Evolutionary conservation across 53 echinoderm and acorn worm genomes (phyloP).

Genomic region (Stichopus horrens): DNA sequence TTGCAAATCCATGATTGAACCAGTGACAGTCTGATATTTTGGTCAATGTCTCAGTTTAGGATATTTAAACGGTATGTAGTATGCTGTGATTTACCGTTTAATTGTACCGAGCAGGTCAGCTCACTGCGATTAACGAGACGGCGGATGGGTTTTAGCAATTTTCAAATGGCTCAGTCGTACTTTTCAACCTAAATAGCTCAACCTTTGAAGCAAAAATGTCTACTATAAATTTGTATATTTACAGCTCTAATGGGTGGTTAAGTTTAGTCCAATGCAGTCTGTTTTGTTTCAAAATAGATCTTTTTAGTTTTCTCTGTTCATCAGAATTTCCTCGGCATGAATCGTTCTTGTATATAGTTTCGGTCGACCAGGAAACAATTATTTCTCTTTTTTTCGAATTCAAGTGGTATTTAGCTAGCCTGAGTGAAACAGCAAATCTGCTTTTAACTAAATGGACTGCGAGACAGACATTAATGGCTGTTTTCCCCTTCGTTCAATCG

Average conservation of each 20-base stretch:
- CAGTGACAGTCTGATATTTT: background rate
- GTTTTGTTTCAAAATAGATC: conserved; percentile 34
- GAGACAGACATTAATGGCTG: conserved; percentile 37
- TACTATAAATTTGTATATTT: conserved; percentile 44
- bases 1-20: background rate
- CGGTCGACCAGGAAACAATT: conserved; percentile 5
- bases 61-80: background rate
- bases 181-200: conserved; percentile 22
- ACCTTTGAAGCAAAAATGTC: background rate
- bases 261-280: conserved; percentile 8
- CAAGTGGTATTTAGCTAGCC: conserved; percentile 35
- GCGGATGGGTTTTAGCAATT: conserved; percentile 31
- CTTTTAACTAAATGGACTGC: conserved; percentile 40
- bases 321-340: background rate
- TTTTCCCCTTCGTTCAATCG: background rate
- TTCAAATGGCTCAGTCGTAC: conserved; percentile 41
- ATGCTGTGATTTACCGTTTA: conserved; percentile 44
- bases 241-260: conserved; percentile 40
- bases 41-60: background rate
- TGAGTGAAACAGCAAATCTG: conserved; percentile 38
- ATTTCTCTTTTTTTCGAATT: conserved; percentile 9
- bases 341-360: background rate
- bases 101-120: conserved; percentile 33
- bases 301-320: background rate
- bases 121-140: conserved; percentile 27